Conservation (phyloP, 2,888 invertebrate genomes). For the Tenthredo mesomela region DNA sequence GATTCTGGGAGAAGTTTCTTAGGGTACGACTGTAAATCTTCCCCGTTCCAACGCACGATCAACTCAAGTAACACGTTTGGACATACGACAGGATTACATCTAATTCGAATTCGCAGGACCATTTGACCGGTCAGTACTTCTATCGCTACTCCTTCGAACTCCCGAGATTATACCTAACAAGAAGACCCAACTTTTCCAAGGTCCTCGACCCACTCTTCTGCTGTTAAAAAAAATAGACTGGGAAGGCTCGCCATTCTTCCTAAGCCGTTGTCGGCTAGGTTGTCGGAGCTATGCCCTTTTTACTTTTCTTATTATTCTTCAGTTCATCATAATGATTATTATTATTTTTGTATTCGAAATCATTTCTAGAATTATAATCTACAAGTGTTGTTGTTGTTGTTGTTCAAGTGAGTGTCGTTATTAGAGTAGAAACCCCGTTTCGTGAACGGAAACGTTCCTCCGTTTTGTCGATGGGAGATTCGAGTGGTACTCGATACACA, state of each 20-base stretch:
- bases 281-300: not conserved
- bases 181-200: constrained; percentile 4
- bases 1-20: not conserved
- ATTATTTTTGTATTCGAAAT: not conserved
- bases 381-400: not conserved
- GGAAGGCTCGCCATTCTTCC: not conserved
- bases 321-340: not conserved
- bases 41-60: not conserved
- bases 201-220: constrained; percentile 6
- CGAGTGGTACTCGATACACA: not conserved
- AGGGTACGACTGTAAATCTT: constrained; percentile 12
- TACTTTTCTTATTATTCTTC: not conserved
- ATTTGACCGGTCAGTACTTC: constrained; percentile 39
- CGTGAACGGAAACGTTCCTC: not conserved
- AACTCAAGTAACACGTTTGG: not conserved
- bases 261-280: no score
- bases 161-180: constrained; percentile 32
- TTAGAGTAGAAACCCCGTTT: not conserved
- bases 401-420: not conserved
- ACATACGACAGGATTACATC: constrained; percentile 26
- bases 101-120: constrained; percentile 35
- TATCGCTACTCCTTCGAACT: not conserved
- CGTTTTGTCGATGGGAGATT: not conserved
- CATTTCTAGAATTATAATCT: not conserved
- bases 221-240: not conserved